These are phyloP conservation scores for Pseudopleuronectes americanus DNA, from an alignment of 2,797 vertebrate species.

Conservation along the genomic window DNA sequence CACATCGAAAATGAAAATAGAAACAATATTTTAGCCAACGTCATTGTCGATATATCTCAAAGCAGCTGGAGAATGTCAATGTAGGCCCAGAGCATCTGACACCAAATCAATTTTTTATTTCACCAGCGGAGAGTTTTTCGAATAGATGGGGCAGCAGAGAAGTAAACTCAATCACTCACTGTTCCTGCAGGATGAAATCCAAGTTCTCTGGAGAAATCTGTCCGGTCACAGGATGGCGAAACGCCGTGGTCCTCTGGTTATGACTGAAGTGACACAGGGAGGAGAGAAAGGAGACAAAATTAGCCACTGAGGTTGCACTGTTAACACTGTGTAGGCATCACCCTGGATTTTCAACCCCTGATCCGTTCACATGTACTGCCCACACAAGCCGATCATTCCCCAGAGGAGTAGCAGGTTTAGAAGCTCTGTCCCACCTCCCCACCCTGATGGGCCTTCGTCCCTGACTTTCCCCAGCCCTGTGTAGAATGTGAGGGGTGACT, in stretches of 20 bases:
- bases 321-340: slow-evolving; percentile 37
- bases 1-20: neutral
- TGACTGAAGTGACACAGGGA: slow-evolving; percentile 83
- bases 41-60: neutral
- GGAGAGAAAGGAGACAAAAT: slow-evolving; percentile 51
- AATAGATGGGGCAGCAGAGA: neutral
- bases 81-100: neutral
- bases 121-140: neutral
- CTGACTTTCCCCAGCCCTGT: slow-evolving; percentile 58
- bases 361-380: slow-evolving; percentile 30
- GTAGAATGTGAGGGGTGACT: slow-evolving; percentile 65
- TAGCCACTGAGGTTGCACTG: slow-evolving; percentile 32
- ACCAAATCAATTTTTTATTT: slow-evolving; percentile 12
- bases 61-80: slow-evolving; percentile 16
- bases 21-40: neutral
- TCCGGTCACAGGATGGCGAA: slow-evolving; percentile 92
- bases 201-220: slow-evolving; percentile 91
- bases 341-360: slow-evolving; percentile 35
- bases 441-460: slow-evolving; percentile 36
- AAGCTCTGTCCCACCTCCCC: slow-evolving; percentile 38
- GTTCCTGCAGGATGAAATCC: slow-evolving; percentile 91
- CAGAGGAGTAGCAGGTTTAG: slow-evolving; percentile 26
- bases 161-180: slow-evolving; percentile 84
- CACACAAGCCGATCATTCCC: slow-evolving; percentile 50
- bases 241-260: slow-evolving; percentile 92